Evolutionary conservation across 2,888 invertebrate species (phyloP), one percentile per base, ranked within the genome.

Genomic region (Brenthis daphne): DNA sequence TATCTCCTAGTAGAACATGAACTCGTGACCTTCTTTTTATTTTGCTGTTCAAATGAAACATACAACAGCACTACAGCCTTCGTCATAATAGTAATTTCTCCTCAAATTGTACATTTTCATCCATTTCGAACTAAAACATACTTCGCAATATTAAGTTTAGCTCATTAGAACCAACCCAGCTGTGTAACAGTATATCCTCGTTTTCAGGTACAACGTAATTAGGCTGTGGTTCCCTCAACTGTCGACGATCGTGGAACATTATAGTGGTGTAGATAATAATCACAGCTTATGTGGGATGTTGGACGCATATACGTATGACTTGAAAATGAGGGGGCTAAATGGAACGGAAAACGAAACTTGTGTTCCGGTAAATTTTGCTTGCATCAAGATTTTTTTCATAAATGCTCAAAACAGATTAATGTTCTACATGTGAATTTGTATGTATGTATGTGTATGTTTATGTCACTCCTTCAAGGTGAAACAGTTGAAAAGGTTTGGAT

Each of bases 171-270:
- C 5, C 51, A 54, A 60, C 16, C 47, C 12, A 11, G 53, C 51
- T 6, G 11, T 6, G 13, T 56, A n/a, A 11, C 14, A 16, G 37
- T 37, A 37, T 33, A 33, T 50, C 37, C 53, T 24, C 16, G 29
- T 70, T 83, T 79, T 29, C 79, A 91, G 91, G 72, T 89, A 87
- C 75, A 92, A 90, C 64, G 80, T 90, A 1, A 70, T 88, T 33
- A 79, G 92, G 13, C 75, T 92, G 5, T 92, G 92, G 92, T 92
- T 85, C 29, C 92, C 92, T 0, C 92, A 92, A 72, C 67, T 92
- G 1, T 92, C 92, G 1, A 86, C 92, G 0, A 84, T 92, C 6
- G 88, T 90, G 1, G 92, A 92, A 55, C 85, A 90, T 57, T 89
- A 88, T 73, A 82, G 81, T 0, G 76, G 73, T 16, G 64, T 33